Base-by-base conservation (phyloP, 2,888 invertebrate species). In the Aleiodes testaceus region DNA sequence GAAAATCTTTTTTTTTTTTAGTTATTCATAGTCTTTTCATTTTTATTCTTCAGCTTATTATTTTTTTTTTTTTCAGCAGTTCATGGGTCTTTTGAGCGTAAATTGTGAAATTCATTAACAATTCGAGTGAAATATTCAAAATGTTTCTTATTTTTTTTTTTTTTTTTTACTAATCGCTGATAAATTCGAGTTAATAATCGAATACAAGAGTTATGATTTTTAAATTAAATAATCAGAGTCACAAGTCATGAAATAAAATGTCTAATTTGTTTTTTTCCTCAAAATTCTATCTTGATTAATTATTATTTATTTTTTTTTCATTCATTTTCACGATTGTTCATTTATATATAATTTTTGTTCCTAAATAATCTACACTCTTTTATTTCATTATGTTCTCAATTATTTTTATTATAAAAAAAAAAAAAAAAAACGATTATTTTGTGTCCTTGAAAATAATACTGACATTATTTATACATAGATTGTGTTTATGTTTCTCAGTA, bases 121-220 rank as follows among this genome's bases (percentile, higher is more conserved):
- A 26, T 53, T 53, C 53, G 26, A 26, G 53, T 22, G 26, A 53
- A 26, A 5, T 53, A 52, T 53, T 36, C 36, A 36, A 36, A 36
- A 36, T 36, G 36, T 36, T n/a, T n/a, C n/a, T n/a, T 36, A 36
- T 36, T 36, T 36, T 36, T 36, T 66, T 53, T 72, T 72, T 52
- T 45, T 69, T 72, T 69, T 64, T 53, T 55, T 59, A 72, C 20
- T 65, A 52, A 49, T 16, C 30, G 22, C 70, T 55, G 18, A 42
- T 53, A 16, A 52, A 53, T 66, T 30, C n/a, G 52, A 12, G 18
- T 42, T 30, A n/a, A 14, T 53, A 45, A 26, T 69, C 30, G 69
- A 47, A 65, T 67, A 61, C 59, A 68, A 70, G 69, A 65, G 18
- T 70, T 14, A 66, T 55, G 18, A 50, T 36, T 50, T 50, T 67